Evolutionary conservation across 2,888 invertebrate species (phyloP).

Genomic region (Elaeidobius kamerunicus): DNA sequence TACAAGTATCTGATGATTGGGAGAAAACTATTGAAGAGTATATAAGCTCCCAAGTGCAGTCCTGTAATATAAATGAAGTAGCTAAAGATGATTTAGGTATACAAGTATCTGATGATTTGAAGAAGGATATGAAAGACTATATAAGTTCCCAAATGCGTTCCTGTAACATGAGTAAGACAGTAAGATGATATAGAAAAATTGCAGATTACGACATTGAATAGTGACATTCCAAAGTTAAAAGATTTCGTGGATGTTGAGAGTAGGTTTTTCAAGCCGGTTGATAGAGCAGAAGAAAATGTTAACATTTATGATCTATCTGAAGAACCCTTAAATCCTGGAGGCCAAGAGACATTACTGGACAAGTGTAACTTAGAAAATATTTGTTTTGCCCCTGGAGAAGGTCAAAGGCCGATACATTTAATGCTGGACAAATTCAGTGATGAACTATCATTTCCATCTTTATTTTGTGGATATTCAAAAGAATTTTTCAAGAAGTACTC

Average conservation of each 20-base stretch:
- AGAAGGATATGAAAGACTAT: neutral
- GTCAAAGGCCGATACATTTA: constrained; percentile 10
- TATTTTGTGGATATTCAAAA: constrained; percentile 16
- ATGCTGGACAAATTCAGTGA: constrained; percentile 9
- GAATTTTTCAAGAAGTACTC: neutral
- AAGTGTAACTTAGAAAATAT: neutral
- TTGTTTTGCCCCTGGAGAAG: constrained; percentile 12
- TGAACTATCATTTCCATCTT: constrained; percentile 17
- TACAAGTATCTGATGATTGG: constrained; percentile 11
- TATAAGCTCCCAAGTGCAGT: neutral
- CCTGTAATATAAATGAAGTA: neutral
- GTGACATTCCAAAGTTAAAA: too few species aligned
- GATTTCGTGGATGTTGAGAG: too few species aligned
- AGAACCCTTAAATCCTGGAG: constrained; percentile 6
- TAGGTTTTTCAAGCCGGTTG: too few species aligned
- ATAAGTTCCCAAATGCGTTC: constrained; percentile 5
- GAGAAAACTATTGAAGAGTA: too few species aligned
- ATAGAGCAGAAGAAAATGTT: too few species aligned
- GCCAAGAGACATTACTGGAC: constrained; percentile 11
- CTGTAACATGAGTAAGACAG: too few species aligned
- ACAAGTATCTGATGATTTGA: too few species aligned
- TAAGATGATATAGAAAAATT: too few species aligned
- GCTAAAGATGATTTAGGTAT: too few species aligned
- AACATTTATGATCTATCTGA: too few species aligned
- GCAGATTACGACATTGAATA: too few species aligned